Percentiles rank a stretch among this genome's conserved stretches.
phyloP scores from a whole-genome alignment of 2,797 vertebrate genomes.

The Pseudochaenichthys georgianus region DNA sequence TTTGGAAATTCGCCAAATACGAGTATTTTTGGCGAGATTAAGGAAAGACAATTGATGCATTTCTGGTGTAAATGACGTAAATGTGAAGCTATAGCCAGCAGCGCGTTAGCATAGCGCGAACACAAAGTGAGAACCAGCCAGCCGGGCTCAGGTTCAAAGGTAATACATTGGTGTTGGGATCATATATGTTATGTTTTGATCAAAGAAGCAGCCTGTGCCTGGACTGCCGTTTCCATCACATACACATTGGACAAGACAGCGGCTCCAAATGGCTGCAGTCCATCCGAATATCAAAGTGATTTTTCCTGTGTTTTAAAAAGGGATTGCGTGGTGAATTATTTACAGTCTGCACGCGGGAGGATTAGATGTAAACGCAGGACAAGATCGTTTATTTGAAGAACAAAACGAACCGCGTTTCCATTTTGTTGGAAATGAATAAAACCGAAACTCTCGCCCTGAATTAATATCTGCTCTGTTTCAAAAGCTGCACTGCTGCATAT shows the following conservation, averaged over 20 bases:
- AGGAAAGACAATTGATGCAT: too few relatives aligned
- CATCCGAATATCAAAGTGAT: slow-evolving; percentile 38
- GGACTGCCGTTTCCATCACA: slow-evolving; percentile 26
- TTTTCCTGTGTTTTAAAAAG: slow-evolving; percentile 10
- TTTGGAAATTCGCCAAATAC: too few relatives aligned
- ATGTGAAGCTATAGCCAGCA: not conserved
- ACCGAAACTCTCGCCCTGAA: not conserved
- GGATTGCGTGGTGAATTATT: slow-evolving; percentile 31
- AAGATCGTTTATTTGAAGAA: slow-evolving; percentile 16
- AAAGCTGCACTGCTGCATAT: slow-evolving; percentile 4
- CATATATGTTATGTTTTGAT: not conserved
- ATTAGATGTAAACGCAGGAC: slow-evolving; percentile 3
- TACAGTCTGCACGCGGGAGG: slow-evolving; percentile 14
- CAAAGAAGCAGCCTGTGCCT: not conserved
- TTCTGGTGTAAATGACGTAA: not conserved
- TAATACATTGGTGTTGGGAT: not conserved
- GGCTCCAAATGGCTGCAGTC: slow-evolving; percentile 18
- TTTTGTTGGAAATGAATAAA: slow-evolving; percentile 25
- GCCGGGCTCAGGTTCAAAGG: not conserved
- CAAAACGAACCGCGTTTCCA: not conserved
- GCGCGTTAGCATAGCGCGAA: not conserved
- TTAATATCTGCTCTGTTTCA: slow-evolving; percentile 12
- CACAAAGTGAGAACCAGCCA: not conserved
- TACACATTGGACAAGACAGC: slow-evolving; percentile 6
- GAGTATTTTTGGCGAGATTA: too few relatives aligned